Evolutionary conservation across 2,797 vertebrate species (phyloP), one percentile per base, ranked within the genome.

Genomic region (Mormyrus proboscirostris): DNA sequence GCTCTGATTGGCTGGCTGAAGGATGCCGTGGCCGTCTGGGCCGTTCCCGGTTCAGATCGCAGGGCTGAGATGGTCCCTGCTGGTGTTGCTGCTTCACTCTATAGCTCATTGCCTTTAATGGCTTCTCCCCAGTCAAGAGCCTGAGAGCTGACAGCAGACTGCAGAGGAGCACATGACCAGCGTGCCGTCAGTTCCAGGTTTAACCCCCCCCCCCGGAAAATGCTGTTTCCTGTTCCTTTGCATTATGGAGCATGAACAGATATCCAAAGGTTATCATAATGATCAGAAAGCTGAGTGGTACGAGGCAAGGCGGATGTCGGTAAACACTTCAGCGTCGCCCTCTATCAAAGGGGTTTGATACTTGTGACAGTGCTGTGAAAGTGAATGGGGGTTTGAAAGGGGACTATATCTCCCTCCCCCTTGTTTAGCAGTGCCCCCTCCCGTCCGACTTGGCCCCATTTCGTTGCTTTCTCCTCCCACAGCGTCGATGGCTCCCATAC

Each of bases 401-500:
- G n/a, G 22, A 57, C 38, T 59, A 65, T 22, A n/a, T 25, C 29
- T 5, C 33, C 73, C 29, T 5, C 33, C 73, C 19, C 7, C 51
- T 2, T 44, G 49, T 10, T 44, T 6, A 84, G 82, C 19, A 10
- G 82, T 22, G 44, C 16, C 16, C 79, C 3, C 33, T 22, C 12
- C 50, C 25, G 0, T 8, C 12, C 3, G 22, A 50, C 47, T 47
- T 50, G 82, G 25, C 50, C 84, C 47, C 59, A 38, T 73, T 73
- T 2, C 0, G 3, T 29, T 22, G 49, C 88, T 89, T 62, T 89
- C 89, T 55, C 51, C 84, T 88, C 87, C 90, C 51, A 62, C n/a
- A 89, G 69, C 90, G 73, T 90, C 88, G 29, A 44, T 84, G 90
- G 88, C 33, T 49, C 85, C 88, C 83, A 73, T 62, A 62, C 73